phyloP scores from a whole-genome alignment of 2,113 vertebrate species.

The Hippocampus guttulatus region DNA sequence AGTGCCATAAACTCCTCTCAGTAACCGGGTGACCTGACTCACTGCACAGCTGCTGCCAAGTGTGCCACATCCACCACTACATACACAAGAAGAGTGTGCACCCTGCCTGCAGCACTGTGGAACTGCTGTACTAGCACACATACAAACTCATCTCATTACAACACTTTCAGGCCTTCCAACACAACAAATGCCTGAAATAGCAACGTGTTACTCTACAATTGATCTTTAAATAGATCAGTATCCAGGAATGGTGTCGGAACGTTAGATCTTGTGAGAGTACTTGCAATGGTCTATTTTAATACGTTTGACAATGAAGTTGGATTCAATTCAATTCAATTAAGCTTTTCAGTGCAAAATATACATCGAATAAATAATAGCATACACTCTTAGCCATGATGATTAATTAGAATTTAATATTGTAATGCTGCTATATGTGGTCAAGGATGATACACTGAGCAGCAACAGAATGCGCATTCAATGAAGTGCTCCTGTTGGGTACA shows the following conservation, averaged over 20 bases:
- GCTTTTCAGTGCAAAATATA: neutral
- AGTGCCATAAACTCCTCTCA: constrained; percentile 14
- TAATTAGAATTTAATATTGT: too few relatives aligned
- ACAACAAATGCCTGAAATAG: neutral
- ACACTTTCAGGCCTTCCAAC: neutral
- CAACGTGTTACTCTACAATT: neutral
- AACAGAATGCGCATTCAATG: too few relatives aligned
- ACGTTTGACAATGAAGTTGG: too few relatives aligned
- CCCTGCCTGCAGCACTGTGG: constrained; percentile 36
- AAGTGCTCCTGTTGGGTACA: too few relatives aligned
- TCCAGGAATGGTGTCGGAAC: neutral
- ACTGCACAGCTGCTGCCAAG: constrained; percentile 48
- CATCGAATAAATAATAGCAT: too few relatives aligned
- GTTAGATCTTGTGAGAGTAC: neutral
- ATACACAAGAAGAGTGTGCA: constrained; percentile 24
- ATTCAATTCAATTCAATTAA: too few relatives aligned
- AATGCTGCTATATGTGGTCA: too few relatives aligned
- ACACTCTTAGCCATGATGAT: neutral
- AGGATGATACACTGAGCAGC: too few relatives aligned
- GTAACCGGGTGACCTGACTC: constrained; percentile 29
- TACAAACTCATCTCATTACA: neutral
- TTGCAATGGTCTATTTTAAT: neutral
- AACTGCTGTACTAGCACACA: neutral
- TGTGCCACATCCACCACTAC: constrained; percentile 38
- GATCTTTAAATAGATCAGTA: constrained; percentile 3